Base-by-base conservation (phyloP, 1,140 invertebrate genomes). In the Halictus rubicundus region DNA sequence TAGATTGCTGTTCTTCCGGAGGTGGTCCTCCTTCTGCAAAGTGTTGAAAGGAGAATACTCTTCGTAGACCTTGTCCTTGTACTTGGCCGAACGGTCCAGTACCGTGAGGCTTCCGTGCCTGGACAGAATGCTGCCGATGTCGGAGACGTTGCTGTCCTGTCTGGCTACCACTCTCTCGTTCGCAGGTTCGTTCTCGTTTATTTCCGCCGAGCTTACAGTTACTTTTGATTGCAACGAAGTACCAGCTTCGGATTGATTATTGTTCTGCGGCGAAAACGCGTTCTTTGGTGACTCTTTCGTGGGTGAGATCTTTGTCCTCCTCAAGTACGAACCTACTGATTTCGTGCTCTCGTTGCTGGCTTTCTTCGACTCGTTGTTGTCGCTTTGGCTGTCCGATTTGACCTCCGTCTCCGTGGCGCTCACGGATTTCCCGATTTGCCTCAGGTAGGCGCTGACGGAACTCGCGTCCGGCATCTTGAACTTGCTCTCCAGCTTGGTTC, bases 301-400 rank as follows among this genome's bases (percentile, higher is more conserved):
- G 0, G 92, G 92, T 0, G 92, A 93, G 76, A 93, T 93, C 74
- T 93, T 93, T 10, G 92, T 92, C 16, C 92, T 88, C 42, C 92
- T 84, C 19, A 93, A 71, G 71, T 92, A 91, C 23, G 88, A 91
- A 37, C 89, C 88, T 4, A 76, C 25, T 7, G 88, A 82, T 68
- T 88, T 91, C 0, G 77, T 25, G 19, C 42, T 32, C 54, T 90
- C 90, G 2, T 46, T 64, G 2, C 52, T 23, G 12, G 32, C 39
- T 57, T 80, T 87, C 59, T 87, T 87, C 12, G 70, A n/a, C 37
- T 89, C 83, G 0, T 42, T 69, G 1, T 52, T 72, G 59, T 78
- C 86, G 25, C 82, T 87, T 9, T 88, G 81, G 61, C 73, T 78
- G 9, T 73, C 78, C 6, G 76, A 37, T 12, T 87, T 87, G 27